Evolutionary conservation across 2,888 invertebrate species (phyloP), one percentile per base, ranked within the genome.

Genomic region (Sphecodes monilicornis): DNA sequence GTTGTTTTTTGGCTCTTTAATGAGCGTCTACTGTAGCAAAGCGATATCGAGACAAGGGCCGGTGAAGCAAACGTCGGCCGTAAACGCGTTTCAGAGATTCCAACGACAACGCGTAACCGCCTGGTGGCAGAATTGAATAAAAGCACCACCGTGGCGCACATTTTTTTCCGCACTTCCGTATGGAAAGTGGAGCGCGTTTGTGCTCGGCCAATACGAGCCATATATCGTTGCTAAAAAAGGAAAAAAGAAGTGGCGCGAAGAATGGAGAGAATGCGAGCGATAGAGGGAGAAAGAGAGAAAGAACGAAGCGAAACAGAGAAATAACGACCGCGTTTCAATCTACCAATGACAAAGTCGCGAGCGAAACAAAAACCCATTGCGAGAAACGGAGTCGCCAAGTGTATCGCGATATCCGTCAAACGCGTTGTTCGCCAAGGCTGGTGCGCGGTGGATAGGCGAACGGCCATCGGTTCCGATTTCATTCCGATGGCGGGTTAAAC

Each of bases 31-130:
- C 57, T 57, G 26, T 26, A 26, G 57, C 1, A 26, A 57, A 16
- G 26, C 60, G 60, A 2, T 29, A 60, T 60, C 11, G 60, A 60
- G 60, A 29, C 46, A 5, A 4, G 18, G 46, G 16, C 8, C 26
- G 29, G 26, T 26, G 57, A 57, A 57, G 57, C 13, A 29, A 57
- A 57, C 26, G 32, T 36, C 36, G 36, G 66, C 22, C 0, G 36
- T 66, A 36, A 66, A 84, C 72, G 69, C 68, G n/a, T 72, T 82
- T 72, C 60, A 74, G 50, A 64, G 84, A 78, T 77, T 71, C 43
- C 57, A 36, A 54, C 66, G 83, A 77, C 84, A 41, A 60, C 29
- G 26, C 8, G 60, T 60, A 60, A 32, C 68, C 71, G 57, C 18
- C 4, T 11, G 10, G 11, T 36, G 66, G 50, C 73, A 32, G n/a